Evolutionary conservation across 2,888 invertebrate genomes (phyloP), one percentile per base, ranked within the genome.

Genomic region (Thecocarcelia acutangulata): DNA sequence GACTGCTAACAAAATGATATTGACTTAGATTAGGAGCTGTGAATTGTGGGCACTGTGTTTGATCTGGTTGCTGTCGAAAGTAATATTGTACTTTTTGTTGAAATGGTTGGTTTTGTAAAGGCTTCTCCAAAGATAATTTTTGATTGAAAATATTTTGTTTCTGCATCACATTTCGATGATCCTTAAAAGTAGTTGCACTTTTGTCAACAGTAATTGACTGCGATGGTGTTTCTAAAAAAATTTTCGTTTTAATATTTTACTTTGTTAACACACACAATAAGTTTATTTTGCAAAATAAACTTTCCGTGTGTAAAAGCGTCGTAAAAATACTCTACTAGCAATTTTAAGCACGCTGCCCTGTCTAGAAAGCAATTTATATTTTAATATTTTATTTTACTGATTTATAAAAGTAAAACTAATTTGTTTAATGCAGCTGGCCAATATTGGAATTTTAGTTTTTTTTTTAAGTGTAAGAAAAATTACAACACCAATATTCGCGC

Each of bases 71-170:
- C 37, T 84, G 84, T 24, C 77, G 77, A 11, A 63, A 83, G 28
- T 73, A 83, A 46, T 75, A 82, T 56, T 15, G 84, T 73, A 61
- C 86, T 86, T 56, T 74, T 13, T 77, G 72, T 46, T 54, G 63
- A 21, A 61, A 46, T 4, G 42, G 56, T 15, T 46, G 48, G 19
- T 40, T 42, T 58, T 78, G 75, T 13, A 74, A 33, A 6, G 90
- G 90, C 92, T 80, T 77, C 13, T 77, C 64, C 87, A 54, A 87
- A 40, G 90, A 90, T 9, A 93, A 86, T 4, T 92, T 92, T 86
- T 93, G 92, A 56, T 92, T 90, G 85, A 93, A 92, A 40, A 93
- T 89, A 86, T 94, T 93, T 85, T 95, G 94, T 87, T 95, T 94
- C 40, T 94, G 89, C 81, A 93, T 90, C 89, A 94, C 94, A 4